phyloP scores from a whole-genome alignment of 1,140 invertebrate genomes.

The Spodoptera litura region DNA sequence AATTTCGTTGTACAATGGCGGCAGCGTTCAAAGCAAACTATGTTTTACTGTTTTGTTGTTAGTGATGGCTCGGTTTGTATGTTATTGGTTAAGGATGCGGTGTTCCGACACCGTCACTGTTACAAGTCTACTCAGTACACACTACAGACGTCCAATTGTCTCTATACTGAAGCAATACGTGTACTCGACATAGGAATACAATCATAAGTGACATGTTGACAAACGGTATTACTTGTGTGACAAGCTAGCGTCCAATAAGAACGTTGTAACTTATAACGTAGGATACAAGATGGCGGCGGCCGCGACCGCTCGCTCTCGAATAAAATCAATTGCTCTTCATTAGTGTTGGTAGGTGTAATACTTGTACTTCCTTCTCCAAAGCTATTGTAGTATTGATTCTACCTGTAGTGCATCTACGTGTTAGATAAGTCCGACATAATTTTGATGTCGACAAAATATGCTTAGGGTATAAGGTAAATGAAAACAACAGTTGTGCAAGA shows the following conservation, averaged over 20 bases:
- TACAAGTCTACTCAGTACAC: constrained; percentile 8
- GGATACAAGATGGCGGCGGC: constrained; percentile 6
- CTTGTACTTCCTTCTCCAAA: constrained; percentile 9
- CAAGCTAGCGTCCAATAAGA: background rate
- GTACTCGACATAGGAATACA: background rate
- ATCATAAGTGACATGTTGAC: constrained; percentile 6
- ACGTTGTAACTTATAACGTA: constrained; percentile 13
- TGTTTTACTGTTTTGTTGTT: constrained; percentile 20
- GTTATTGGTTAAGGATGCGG: constrained; percentile 24
- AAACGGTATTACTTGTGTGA: constrained; percentile 1
- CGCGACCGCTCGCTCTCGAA: constrained; percentile 13
- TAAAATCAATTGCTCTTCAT: constrained; percentile 2
- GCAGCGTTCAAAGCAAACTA: constrained; percentile 24
- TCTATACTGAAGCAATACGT: background rate
- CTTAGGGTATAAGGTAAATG: constrained; percentile 13
- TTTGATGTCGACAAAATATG: background rate
- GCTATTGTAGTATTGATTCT: background rate
- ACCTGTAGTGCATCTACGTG: background rate
- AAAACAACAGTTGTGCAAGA: background rate
- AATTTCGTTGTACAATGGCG: constrained; percentile 21
- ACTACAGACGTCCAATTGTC: constrained; percentile 17
- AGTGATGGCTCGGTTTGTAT: constrained; percentile 35
- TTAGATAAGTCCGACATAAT: background rate
- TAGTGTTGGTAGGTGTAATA: constrained; percentile 17
- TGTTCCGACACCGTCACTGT: constrained; percentile 4